A percentile compares a stretch with the other conserved stretches of the same genome.
phyloP scores from a whole-genome alignment of 2,888 invertebrate species.

The Stenchaetothrips biformis region DNA sequence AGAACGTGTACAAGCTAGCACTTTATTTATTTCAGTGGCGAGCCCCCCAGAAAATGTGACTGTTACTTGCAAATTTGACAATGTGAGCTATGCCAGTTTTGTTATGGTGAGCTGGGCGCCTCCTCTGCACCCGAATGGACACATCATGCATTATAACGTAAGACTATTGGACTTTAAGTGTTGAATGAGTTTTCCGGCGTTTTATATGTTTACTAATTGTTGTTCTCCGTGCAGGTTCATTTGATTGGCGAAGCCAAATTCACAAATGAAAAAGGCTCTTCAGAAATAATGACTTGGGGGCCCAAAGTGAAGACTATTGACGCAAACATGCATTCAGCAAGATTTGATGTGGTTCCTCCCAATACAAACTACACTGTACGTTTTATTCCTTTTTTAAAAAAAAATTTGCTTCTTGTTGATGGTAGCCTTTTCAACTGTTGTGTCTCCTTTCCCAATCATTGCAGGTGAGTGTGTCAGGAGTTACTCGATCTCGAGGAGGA shows the following conservation, averaged over 20 bases:
- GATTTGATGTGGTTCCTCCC: slow-evolving; percentile 66
- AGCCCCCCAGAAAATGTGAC: slow-evolving; percentile 65
- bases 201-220: neutral
- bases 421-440: neutral
- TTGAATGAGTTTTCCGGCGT: slow-evolving; percentile 38
- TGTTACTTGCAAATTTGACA: slow-evolving; percentile 61
- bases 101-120: slow-evolving; percentile 69
- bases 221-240: slow-evolving; percentile 42
- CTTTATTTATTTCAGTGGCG: slow-evolving; percentile 49
- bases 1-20: neutral
- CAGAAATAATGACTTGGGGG: slow-evolving; percentile 54
- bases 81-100: slow-evolving; percentile 55
- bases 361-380: slow-evolving; percentile 77
- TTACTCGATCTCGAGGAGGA: slow-evolving; percentile 68
- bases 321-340: slow-evolving; percentile 49
- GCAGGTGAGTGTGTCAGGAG: slow-evolving; percentile 58
- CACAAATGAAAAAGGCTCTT: slow-evolving; percentile 50
- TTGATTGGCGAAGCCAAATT: slow-evolving; percentile 55
- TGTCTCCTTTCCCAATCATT: slow-evolving; percentile 27
- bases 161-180: slow-evolving; percentile 28
- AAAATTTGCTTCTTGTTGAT: neutral
- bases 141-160: slow-evolving; percentile 68
- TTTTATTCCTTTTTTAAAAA: slow-evolving; percentile 25
- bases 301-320: slow-evolving; percentile 57
- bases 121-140: slow-evolving; percentile 70